Evolutionary conservation across 2,113 vertebrate species (phyloP).

Genomic region (Crotophaga sulcirostris): DNA sequence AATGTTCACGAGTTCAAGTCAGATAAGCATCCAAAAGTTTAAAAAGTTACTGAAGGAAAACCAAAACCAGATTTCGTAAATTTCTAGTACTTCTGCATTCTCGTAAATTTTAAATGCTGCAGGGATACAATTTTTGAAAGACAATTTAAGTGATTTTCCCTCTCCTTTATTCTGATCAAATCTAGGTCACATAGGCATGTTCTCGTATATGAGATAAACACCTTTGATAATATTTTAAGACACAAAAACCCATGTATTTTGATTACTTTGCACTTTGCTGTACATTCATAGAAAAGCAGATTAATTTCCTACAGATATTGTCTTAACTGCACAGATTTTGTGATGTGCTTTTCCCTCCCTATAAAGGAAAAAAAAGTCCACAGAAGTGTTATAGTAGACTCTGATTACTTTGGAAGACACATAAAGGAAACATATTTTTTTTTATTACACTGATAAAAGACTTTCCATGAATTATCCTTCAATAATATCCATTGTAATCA

Average conservation of each 20-base stretch:
- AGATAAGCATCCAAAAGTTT: neutral
- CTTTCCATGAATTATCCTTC: neutral
- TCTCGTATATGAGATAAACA: neutral
- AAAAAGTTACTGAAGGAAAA: neutral
- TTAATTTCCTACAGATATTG: neutral
- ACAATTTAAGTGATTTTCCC: neutral
- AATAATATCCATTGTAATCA: neutral
- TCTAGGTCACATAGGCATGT: neutral
- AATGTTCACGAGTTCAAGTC: neutral
- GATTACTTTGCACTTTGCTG: neutral
- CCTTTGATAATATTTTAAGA: neutral
- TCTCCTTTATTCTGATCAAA: neutral
- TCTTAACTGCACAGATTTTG: neutral
- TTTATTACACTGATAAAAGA: neutral
- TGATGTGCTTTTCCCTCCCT: neutral
- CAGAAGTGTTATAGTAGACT: neutral
- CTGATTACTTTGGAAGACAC: conserved; percentile 14
- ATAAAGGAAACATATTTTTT: neutral
- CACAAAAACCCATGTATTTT: neutral
- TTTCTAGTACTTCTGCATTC: neutral
- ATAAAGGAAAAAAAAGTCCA: neutral
- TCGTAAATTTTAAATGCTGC: neutral
- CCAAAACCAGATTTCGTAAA: neutral
- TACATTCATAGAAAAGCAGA: neutral
- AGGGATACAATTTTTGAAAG: neutral